Percentiles rank a stretch among this genome's conserved stretches.
These are phyloP conservation scores for Euclidia mi DNA, from an alignment of 2,888 invertebrate species.

Conservation along the genomic window DNA sequence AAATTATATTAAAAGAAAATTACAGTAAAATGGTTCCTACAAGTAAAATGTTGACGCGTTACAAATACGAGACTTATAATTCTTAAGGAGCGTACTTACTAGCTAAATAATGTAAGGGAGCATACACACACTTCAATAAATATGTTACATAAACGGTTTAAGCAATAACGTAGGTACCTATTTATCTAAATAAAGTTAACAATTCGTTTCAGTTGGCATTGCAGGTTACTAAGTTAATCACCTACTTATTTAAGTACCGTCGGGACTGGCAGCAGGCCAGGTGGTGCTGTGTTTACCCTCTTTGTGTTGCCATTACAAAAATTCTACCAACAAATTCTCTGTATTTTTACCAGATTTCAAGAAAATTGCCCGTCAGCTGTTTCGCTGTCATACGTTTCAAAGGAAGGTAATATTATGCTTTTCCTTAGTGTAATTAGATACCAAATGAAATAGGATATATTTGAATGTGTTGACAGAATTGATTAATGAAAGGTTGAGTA, in stretches of 20 bases:
- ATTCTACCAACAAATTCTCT: slow-evolving; percentile 10
- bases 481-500: too few relatives aligned
- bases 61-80: too few relatives aligned
- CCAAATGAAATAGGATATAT: neutral
- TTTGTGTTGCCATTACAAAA: slow-evolving; percentile 17
- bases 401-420: neutral
- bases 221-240: slow-evolving; percentile 45
- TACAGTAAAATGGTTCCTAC: too few relatives aligned
- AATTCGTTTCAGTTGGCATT: slow-evolving; percentile 42
- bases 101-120: too few relatives aligned
- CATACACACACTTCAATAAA: too few relatives aligned
- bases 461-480: too few relatives aligned
- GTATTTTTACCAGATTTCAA: slow-evolving; percentile 12
- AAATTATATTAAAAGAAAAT: too few relatives aligned
- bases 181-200: slow-evolving; percentile 42
- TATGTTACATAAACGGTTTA: too few relatives aligned
- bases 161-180: slow-evolving; percentile 19
- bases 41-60: too few relatives aligned
- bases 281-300: slow-evolving; percentile 26
- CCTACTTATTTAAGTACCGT: slow-evolving; percentile 23
- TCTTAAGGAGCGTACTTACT: too few relatives aligned
- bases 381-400: neutral
- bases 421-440: neutral
- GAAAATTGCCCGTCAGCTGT: slow-evolving; percentile 10
- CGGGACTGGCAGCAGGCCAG: slow-evolving; percentile 46